A percentile compares a stretch with the other conserved stretches of the same genome.
Evolutionary conservation across 2,888 invertebrate species (phyloP).

Genomic region (Diplazon laetatorius): DNA sequence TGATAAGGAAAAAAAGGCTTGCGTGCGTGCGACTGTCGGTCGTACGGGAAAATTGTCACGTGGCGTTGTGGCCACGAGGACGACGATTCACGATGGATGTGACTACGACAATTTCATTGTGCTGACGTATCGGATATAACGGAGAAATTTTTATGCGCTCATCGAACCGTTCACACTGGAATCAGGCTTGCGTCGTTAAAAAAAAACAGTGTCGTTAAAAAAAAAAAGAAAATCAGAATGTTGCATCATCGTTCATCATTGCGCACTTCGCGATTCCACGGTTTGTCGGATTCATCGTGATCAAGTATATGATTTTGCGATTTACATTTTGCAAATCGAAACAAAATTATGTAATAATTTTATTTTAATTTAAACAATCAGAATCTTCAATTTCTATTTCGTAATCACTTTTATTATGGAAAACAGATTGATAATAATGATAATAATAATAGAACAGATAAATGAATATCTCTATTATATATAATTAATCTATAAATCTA

Average conservation of each 20-base stretch:
- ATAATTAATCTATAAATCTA: no score
- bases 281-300: no score
- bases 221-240: background rate
- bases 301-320: no score
- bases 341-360: no score
- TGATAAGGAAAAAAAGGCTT: constrained; percentile 7
- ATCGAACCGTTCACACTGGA: constrained; percentile 6
- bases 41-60: constrained; percentile 7
- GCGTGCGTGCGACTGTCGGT: background rate
- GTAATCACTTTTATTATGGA: no score
- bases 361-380: no score
- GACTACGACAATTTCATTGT: background rate
- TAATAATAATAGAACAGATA: no score
- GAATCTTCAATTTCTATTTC: no score
- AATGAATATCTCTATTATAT: no score
- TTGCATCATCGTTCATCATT: constrained; percentile 41
- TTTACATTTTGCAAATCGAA: no score
- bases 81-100: background rate
- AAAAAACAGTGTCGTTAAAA: background rate
- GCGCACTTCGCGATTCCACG: no score
- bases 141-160: background rate
- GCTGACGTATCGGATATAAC: background rate
- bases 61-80: background rate
- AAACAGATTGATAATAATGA: no score
- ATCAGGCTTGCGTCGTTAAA: background rate